A percentile compares a stretch with the other conserved stretches of the same genome.
phyloP scores from a whole-genome alignment of 2,113 vertebrate species.

The Dendropsophus ebraccatus region DNA sequence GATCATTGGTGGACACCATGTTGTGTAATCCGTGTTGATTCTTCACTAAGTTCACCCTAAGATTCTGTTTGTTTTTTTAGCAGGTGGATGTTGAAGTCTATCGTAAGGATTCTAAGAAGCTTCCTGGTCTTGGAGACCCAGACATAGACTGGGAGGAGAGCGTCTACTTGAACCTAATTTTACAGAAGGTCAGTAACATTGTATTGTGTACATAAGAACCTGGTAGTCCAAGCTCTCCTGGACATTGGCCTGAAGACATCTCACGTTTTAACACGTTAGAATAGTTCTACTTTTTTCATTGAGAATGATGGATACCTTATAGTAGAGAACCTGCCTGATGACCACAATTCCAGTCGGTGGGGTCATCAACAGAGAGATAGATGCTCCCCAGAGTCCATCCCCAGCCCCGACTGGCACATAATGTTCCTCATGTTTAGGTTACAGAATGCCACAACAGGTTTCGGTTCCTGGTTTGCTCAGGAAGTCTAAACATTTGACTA shows the following conservation, averaged over 20 bases:
- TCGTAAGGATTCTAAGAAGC: constrained; percentile 95
- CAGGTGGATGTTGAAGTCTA: constrained; percentile 97
- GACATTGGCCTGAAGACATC: no score
- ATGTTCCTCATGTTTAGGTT: no score
- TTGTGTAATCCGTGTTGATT: not conserved
- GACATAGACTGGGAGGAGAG: constrained; percentile 99
- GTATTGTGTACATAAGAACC: not conserved
- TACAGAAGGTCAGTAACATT: constrained; percentile 85
- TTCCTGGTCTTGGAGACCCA: constrained; percentile 93
- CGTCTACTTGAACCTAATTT: constrained; percentile 94
- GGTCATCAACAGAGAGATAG: no score
- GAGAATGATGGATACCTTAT: no score
- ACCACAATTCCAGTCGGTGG: no score
- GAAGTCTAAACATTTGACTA: not conserved
- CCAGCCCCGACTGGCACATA: no score
- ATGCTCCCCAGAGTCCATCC: no score
- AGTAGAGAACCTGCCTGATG: no score
- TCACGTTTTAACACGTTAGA: no score
- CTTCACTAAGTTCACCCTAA: not conserved
- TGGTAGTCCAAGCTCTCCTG: no score
- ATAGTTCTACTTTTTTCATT: no score
- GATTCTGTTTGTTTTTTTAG: constrained; percentile 51
- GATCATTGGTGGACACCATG: not conserved
- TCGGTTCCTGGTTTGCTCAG: not conserved
- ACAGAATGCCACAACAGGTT: not conserved